Evolutionary conservation across 2,888 invertebrate genomes (phyloP).

Genomic region (Anorthoa munda): DNA sequence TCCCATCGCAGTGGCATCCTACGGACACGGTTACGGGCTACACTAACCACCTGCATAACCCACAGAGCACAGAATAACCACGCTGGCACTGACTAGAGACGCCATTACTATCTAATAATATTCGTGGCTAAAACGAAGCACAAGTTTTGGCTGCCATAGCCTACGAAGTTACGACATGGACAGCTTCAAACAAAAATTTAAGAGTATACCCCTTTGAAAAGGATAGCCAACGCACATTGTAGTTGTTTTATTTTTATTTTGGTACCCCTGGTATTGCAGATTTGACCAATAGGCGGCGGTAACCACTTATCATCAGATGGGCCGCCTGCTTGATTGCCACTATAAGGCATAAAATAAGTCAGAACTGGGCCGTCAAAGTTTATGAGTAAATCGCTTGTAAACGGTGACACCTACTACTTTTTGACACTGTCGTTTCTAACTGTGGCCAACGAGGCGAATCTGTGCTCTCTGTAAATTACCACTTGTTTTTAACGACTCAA

Average conservation of each 20-base stretch:
- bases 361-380: too few species aligned
- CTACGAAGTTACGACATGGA: too few species aligned
- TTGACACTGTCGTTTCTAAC: background rate
- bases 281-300: too few species aligned
- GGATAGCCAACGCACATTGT: too few species aligned
- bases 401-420: background rate
- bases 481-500: conserved; percentile 48
- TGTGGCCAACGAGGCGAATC: background rate
- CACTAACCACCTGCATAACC: conserved; percentile 57
- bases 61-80: background rate
- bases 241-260: too few species aligned
- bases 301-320: too few species aligned
- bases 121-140: background rate
- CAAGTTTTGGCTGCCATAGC: background rate
- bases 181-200: too few species aligned
- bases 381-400: too few species aligned
- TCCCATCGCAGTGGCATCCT: conserved; percentile 68
- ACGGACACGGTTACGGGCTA: conserved; percentile 63
- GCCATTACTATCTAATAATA: background rate
- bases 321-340: too few species aligned
- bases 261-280: too few species aligned
- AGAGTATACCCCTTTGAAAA: too few species aligned
- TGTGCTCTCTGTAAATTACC: conserved; percentile 13
- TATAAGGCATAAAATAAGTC: too few species aligned
- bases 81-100: background rate